Percentiles rank a stretch among this genome's conserved stretches.
These are phyloP conservation scores for Cotesia chilonis DNA, from an alignment of 1,140 invertebrate species.

Conservation along the genomic window DNA sequence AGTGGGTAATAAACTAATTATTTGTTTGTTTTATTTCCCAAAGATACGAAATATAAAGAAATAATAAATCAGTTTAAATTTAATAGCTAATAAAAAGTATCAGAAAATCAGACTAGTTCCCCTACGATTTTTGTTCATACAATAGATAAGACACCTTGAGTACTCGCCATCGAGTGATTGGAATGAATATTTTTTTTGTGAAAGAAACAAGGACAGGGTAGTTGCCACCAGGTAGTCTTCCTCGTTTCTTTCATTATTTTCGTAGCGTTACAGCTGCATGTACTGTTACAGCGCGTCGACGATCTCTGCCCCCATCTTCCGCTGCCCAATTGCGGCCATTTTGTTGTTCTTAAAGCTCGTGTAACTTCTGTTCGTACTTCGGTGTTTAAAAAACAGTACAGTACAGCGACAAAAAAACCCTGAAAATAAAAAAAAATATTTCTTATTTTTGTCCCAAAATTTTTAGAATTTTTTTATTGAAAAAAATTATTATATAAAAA, in stretches of 20 bases:
- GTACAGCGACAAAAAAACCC: slow-evolving; percentile 76
- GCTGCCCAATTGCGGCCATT: slow-evolving; percentile 44
- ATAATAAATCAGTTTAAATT: background rate
- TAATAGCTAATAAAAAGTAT: background rate
- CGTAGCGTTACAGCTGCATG: slow-evolving; percentile 51
- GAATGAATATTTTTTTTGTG: slow-evolving; percentile 44
- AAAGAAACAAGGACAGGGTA: slow-evolving; percentile 43
- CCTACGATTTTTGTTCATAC: slow-evolving; percentile 29
- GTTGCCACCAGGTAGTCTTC: slow-evolving; percentile 44
- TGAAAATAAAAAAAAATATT: slow-evolving; percentile 45
- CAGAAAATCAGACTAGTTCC: background rate
- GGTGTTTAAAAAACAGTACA: slow-evolving; percentile 77
- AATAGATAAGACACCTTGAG: slow-evolving; percentile 53
- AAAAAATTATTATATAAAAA: too few relatives aligned
- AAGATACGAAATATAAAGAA: slow-evolving; percentile 3
- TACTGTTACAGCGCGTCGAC: slow-evolving; percentile 50
- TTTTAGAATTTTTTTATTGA: too few relatives aligned
- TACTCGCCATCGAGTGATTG: slow-evolving; percentile 61
- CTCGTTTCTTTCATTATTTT: slow-evolving; percentile 40
- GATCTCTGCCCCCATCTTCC: slow-evolving; percentile 41
- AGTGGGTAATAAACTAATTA: background rate
- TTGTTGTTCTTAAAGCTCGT: slow-evolving; percentile 47
- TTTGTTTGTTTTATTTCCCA: slow-evolving; percentile 11
- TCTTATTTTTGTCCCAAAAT: too few relatives aligned
- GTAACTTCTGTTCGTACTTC: slow-evolving; percentile 70